Base-by-base conservation (phyloP, 1,140 invertebrate genomes). In the Dermatophagoides farinae region DNA sequence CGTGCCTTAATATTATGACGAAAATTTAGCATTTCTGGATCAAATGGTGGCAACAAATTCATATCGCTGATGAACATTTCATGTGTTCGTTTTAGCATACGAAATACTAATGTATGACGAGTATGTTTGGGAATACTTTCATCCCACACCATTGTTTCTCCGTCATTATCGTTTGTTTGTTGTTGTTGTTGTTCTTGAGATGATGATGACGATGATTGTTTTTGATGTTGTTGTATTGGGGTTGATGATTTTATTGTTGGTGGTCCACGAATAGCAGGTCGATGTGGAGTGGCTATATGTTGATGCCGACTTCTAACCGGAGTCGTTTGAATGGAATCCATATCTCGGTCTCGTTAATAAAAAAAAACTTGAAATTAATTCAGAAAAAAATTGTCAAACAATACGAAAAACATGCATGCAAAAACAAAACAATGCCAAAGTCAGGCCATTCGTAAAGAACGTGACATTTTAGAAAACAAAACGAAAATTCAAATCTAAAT, bases 31-130 rank as follows among this genome's bases (percentile, higher is more conserved):
- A 85, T 78, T 68, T 78, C 77, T 65, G 83, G 79, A 72, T 89
- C 84, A 10, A 83, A 74, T 64, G 87, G 82, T n/a, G 91, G 88
- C 46, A 93, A 72, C 58, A 80, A 76, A 49, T 84, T 83, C 71
- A 96, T 88, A 70, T 96, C 88, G 39, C 82, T 80, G 40, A 96
- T 72, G 73, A 98, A 99, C 82, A 96, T 88, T 74, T 99, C 95
- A 72, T 97, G 93, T 14, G 90, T 92, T 68, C 95, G 75, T 72
- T 98, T 99, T 61, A 97, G 74, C 6, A 93, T 97, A 64, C 93
- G 78, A 72, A 98, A 98, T 51, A 97, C 89, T 58, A 97, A 74
- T 5, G 90, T 96, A 68, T 96, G 91, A 0, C 97, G 89, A 6
- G 91, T 95, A 75, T 97, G 91, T 68, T 88, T 84, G 1, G 47